Percentiles rank a stretch among this genome's conserved stretches.
Evolutionary conservation across 2,797 vertebrate species (phyloP).

Genomic region (Macropus fuliginosus): DNA sequence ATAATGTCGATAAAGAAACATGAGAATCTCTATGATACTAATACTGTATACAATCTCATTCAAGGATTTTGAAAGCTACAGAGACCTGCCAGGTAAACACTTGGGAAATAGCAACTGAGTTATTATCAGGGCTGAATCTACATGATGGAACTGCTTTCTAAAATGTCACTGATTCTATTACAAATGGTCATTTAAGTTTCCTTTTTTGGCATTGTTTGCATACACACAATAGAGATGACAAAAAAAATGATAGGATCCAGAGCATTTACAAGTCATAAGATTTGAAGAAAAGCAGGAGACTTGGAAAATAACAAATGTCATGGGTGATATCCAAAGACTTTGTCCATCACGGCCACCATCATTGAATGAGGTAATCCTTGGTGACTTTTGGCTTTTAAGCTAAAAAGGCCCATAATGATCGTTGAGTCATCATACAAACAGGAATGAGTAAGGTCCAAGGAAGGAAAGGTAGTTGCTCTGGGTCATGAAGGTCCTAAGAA

Average conservation of each 20-base stretch:
- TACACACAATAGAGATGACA: background rate
- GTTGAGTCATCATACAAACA: background rate
- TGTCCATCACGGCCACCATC: background rate
- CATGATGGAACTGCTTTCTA: background rate
- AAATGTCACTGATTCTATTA: background rate
- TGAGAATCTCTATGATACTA: conserved; percentile 18
- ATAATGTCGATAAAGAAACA: conserved; percentile 4
- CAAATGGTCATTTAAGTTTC: background rate
- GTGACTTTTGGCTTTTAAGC: background rate
- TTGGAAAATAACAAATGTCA: background rate
- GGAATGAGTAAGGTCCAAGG: background rate
- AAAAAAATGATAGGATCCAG: background rate
- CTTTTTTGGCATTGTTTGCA: background rate
- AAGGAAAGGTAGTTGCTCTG: background rate
- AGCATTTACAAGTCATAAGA: background rate
- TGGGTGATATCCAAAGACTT: background rate
- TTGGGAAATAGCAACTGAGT: background rate
- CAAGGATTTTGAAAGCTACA: conserved; percentile 10
- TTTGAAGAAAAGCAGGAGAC: background rate
- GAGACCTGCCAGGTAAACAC: background rate
- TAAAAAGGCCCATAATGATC: background rate
- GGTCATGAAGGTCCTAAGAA: background rate
- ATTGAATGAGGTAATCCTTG: background rate
- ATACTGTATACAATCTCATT: background rate
- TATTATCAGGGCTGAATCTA: background rate